Conservation (phyloP, 2,797 vertebrate genomes). For the Orientallactaga sibirica region DNA sequence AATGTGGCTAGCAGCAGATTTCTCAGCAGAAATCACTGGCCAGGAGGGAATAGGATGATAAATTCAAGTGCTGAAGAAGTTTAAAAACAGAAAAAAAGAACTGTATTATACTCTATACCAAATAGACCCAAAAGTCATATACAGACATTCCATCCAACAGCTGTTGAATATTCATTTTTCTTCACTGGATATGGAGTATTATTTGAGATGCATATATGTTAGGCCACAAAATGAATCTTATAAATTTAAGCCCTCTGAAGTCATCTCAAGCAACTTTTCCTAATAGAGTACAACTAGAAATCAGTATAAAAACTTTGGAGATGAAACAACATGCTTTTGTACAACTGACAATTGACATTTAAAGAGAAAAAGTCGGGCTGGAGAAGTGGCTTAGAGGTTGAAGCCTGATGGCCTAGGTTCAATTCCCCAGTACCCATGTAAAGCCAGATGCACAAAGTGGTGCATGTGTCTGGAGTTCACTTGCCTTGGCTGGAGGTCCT, state of each 20-base stretch:
- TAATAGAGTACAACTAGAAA: not conserved
- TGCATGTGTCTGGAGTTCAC: no score
- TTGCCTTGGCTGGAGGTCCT: no score
- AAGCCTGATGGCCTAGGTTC: no score
- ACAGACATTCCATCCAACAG: no score
- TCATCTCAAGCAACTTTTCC: not conserved
- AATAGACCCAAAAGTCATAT: not conserved
- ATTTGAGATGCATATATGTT: not conserved
- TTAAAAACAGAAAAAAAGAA: not conserved
- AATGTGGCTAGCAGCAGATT: not conserved
- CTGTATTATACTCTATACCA: not conserved
- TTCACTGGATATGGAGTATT: not conserved
- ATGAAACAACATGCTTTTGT: not conserved
- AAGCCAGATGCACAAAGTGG: no score
- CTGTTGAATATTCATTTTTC: not conserved
- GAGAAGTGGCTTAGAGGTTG: no score
- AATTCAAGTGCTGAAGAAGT: not conserved
- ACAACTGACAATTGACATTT: not conserved
- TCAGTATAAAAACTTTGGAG: not conserved
- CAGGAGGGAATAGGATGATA: no score
- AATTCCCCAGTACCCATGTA: no score
- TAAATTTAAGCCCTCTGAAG: not conserved
- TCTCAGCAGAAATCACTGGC: not conserved
- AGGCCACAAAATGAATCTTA: not conserved
- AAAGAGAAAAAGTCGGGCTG: not conserved